Evolutionary conservation across 30 jellyfish, hydroid and myxozoan species (phyloP).

Genomic region (Catostylus mosaicus): DNA sequence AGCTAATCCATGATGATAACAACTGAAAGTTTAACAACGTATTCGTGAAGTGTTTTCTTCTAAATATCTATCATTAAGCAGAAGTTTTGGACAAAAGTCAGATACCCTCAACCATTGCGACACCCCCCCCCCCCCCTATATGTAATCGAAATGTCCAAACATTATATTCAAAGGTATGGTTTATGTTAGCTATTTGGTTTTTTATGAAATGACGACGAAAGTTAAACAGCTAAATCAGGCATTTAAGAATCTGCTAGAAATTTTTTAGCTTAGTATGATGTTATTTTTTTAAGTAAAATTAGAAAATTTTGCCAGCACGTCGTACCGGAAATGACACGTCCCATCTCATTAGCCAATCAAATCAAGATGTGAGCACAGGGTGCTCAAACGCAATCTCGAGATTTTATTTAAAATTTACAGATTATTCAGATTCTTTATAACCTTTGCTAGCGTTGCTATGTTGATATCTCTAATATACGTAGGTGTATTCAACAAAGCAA

Average conservation of each 20-base stretch:
- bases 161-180: background rate
- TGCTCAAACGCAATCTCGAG: background rate
- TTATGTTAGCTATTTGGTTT: background rate
- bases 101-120: too few relatives aligned
- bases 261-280: background rate
- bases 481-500: background rate
- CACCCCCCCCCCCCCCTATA: too few relatives aligned
- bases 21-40: too few relatives aligned
- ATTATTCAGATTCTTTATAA: background rate
- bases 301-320: background rate
- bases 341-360: slow-evolving; percentile 21
- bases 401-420: too few relatives aligned
- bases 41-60: too few relatives aligned
- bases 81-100: too few relatives aligned
- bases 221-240: background rate
- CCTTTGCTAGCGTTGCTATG: background rate
- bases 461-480: too few relatives aligned
- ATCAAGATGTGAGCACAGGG: background rate
- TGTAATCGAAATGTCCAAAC: too few relatives aligned
- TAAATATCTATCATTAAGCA: too few relatives aligned
- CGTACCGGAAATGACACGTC: slow-evolving; percentile 42
- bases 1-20: too few relatives aligned
- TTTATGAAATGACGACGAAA: background rate
- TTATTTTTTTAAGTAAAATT: background rate
- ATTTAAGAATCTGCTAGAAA: background rate